phyloP scores from a whole-genome alignment of 2,113 vertebrate species.

The Salvator merianae region DNA sequence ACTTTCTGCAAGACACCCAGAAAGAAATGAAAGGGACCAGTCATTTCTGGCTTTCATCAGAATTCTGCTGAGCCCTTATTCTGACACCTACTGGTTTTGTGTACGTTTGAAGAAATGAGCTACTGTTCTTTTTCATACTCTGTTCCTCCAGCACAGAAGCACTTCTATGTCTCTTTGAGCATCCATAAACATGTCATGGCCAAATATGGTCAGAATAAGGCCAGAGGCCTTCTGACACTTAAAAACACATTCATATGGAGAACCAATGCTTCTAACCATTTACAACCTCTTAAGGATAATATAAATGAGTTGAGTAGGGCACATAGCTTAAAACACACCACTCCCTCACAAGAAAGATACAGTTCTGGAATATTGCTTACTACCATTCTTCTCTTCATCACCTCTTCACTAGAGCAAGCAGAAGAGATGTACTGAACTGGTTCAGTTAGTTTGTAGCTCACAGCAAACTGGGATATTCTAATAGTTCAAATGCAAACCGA shows the following conservation, averaged over 20 bases:
- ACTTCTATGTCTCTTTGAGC: neutral
- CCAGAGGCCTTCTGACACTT: neutral
- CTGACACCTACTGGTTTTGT: neutral
- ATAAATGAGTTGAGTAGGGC: neutral
- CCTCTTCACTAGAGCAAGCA: neutral
- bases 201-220: neutral
- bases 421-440: too few species aligned
- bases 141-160: neutral
- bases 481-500: too few species aligned
- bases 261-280: neutral
- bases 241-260: neutral
- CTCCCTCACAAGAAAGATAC: neutral
- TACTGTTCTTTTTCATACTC: neutral
- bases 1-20: neutral
- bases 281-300: neutral
- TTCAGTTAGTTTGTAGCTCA: too few species aligned
- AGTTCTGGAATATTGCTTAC: neutral
- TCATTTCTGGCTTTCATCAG: neutral
- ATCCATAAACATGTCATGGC: neutral
- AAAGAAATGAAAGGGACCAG: neutral
- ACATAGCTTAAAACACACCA: neutral
- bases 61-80: fast-evolving
- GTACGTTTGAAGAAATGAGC: fast-evolving
- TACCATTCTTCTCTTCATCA: neutral
- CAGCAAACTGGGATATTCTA: too few species aligned